These are phyloP conservation scores for Epinephelus awoara DNA, from an alignment of 2,797 vertebrate species.

Conservation along the genomic window DNA sequence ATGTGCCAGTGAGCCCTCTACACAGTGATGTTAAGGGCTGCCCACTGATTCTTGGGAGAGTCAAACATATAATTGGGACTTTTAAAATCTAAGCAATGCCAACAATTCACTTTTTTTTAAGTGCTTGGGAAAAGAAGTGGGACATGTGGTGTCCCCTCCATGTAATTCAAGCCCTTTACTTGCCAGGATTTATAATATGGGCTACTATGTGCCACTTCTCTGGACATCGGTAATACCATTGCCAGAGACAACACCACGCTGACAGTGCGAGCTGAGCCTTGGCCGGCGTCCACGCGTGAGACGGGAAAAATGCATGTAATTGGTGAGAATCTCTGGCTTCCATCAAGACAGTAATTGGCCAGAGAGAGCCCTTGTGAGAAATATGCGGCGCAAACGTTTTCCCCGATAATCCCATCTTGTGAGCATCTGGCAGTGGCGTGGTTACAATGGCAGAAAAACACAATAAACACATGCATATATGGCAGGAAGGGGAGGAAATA, in stretches of 20 bases:
- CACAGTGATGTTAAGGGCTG: slow-evolving; percentile 58
- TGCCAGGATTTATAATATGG: slow-evolving; percentile 58
- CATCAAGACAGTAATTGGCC: slow-evolving; percentile 83
- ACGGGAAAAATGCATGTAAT: slow-evolving; percentile 84
- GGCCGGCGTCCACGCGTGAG: slow-evolving; percentile 75
- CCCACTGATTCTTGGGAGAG: slow-evolving; percentile 62
- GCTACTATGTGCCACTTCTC: slow-evolving; percentile 68
- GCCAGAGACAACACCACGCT: slow-evolving; percentile 73
- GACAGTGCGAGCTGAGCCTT: slow-evolving; percentile 76
- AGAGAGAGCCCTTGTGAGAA: slow-evolving; percentile 83
- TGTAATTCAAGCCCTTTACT: slow-evolving; percentile 58
- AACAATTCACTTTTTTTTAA: slow-evolving; percentile 50
- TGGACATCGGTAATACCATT: slow-evolving; percentile 63
- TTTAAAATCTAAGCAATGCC: slow-evolving; percentile 64
- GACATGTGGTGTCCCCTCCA: slow-evolving; percentile 65
- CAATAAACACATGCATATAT: slow-evolving; percentile 76
- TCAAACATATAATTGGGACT: slow-evolving; percentile 71
- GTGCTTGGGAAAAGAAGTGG: slow-evolving; percentile 58
- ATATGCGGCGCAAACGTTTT: slow-evolving; percentile 83
- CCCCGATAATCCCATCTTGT: slow-evolving; percentile 83
- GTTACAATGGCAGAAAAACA: slow-evolving; percentile 76
- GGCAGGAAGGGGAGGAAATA: slow-evolving; percentile 62
- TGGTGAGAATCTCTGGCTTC: slow-evolving; percentile 86
- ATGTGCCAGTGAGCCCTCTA: slow-evolving; percentile 54
- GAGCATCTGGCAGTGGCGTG: slow-evolving; percentile 79